phyloP scores from a whole-genome alignment of 2,888 invertebrate genomes.

The Hemicrepidius hirtus region DNA sequence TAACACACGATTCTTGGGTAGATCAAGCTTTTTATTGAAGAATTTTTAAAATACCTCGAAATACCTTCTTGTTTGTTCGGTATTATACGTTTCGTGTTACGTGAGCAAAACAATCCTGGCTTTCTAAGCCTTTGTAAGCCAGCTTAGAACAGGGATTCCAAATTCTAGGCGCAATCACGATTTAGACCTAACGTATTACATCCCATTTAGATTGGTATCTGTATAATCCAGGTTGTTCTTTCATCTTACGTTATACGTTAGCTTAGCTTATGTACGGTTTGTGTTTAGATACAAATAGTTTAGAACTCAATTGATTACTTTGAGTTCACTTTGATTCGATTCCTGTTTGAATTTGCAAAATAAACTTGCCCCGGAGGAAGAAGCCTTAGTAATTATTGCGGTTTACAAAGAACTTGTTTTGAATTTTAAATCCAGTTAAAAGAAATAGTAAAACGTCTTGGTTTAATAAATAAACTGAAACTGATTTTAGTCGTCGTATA shows the following conservation, averaged over 20 bases:
- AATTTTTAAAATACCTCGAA: conserved; percentile 60
- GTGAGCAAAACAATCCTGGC: conserved; percentile 62
- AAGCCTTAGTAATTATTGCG: no score
- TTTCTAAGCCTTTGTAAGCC: conserved; percentile 62
- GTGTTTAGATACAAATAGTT: conserved; percentile 47
- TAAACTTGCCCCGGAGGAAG: no score
- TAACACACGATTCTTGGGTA: conserved; percentile 16
- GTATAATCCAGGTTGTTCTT: conserved; percentile 61
- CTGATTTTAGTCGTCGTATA: background rate
- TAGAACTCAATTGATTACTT: conserved; percentile 41
- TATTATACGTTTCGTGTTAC: conserved; percentile 61
- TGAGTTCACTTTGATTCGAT: background rate
- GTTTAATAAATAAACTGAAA: background rate
- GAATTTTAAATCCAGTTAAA: background rate
- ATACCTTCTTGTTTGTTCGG: conserved; percentile 60
- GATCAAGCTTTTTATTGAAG: conserved; percentile 55
- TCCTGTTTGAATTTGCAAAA: no score
- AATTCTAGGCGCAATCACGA: conserved; percentile 67
- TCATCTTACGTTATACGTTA: conserved; percentile 50
- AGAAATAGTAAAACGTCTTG: background rate
- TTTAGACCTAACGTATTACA: conserved; percentile 62
- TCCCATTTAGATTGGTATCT: conserved; percentile 66
- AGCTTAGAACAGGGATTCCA: conserved; percentile 65
- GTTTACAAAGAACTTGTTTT: background rate
- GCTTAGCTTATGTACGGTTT: conserved; percentile 41